Evolutionary conservation across 92 coral and sea anemone species (phyloP), one percentile per base, ranked within the genome.

Genomic region (Diadumene lineata): DNA sequence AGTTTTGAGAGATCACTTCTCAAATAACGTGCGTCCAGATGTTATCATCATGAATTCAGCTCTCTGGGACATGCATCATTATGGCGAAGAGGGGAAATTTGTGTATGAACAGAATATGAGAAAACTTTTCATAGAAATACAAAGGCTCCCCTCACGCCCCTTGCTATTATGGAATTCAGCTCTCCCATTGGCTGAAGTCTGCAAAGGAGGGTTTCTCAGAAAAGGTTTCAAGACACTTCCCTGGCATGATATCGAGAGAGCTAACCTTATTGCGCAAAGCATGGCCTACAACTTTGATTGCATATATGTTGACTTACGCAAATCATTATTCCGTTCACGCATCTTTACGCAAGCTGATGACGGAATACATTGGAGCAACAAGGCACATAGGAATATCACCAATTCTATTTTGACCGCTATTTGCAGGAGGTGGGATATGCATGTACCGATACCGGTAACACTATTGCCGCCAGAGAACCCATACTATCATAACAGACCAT

Each of bases 101-200:
- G 82, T 85, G 50, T 94, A 84, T 51, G 75, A 86, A 57, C 61
- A 28, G 50, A 91, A 91, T 60, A 56, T 91, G 62, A 81, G 56
- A n/a, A 80, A 88, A 60, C 67, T 94, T 17, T 70, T 91, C 7
- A 69, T 63, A 33, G 89, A 80, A 8, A 72, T 72, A 1, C 70
- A 53, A 13, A 61, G 27, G 21, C 74, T 93, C 23, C 84, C 96
- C 0, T 73, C 82, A 13, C 72, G 81, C 13, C 66, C 84, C 50
- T 53, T 94, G 64, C 80, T 94, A 61, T 79, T 94, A 44, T 94
- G 98, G 98, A 94, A 82, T 27, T 88, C 97, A 0, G 91, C 98
- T 0, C 71, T 92, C 9, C 98, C 98, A 1, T 81, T 94, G 15
- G 85, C 85, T 2, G 92, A 93, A 22, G 55, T 79, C 50, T 84